These are phyloP conservation scores for Junonia oenone DNA, from an alignment of 2,888 invertebrate genomes.

Conservation along the genomic window DNA sequence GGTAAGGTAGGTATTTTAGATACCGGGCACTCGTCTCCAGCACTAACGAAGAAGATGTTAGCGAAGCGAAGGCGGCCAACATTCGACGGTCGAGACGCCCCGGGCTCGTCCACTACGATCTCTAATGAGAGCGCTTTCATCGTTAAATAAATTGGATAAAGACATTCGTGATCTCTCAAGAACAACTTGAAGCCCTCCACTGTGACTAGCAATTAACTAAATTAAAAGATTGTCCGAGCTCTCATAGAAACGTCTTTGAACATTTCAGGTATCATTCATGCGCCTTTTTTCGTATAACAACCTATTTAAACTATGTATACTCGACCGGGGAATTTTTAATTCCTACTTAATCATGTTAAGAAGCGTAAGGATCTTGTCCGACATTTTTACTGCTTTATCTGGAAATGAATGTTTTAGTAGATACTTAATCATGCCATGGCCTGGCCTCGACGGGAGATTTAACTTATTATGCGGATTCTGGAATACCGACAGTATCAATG, in stretches of 20 bases:
- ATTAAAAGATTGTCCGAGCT: conserved; percentile 76
- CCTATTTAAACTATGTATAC: conserved; percentile 8
- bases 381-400: conserved; percentile 20
- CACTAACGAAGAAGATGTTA: conserved; percentile 56
- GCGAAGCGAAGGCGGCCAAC: conserved; percentile 52
- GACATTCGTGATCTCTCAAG: conserved; percentile 78
- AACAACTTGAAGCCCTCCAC: conserved; percentile 72
- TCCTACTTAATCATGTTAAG: conserved; percentile 35
- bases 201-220: conserved; percentile 77
- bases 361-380: conserved; percentile 2
- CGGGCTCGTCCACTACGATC: conserved; percentile 54
- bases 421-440: conserved; percentile 46
- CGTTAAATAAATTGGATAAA: conserved; percentile 80
- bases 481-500: conserved; percentile 55
- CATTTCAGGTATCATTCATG: conserved; percentile 40
- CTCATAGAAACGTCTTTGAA: conserved; percentile 59
- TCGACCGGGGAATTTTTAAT: conserved; percentile 36
- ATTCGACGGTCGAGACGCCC: conserved; percentile 36
- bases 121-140: conserved; percentile 74
- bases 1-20: conserved; percentile 14
- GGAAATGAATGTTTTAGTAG: conserved; percentile 26
- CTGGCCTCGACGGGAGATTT: conserved; percentile 44
- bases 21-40: conserved; percentile 32
- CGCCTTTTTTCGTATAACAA: conserved; percentile 36
- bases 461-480: conserved; percentile 56